Evolutionary conservation across 2,888 invertebrate species (phyloP), one percentile per base, ranked within the genome.

Genomic region (Eudemis profundana): DNA sequence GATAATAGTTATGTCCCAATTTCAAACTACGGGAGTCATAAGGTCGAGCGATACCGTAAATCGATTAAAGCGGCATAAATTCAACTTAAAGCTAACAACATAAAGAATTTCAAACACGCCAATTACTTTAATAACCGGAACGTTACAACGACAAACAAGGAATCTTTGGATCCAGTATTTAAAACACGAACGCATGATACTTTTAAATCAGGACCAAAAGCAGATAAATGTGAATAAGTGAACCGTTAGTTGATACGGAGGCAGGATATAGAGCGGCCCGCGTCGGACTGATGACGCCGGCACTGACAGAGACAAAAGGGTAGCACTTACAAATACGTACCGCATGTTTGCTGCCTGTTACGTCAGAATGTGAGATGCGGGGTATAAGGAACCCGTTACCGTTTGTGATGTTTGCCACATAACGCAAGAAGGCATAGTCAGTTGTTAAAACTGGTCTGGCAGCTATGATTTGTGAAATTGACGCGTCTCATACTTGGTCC

Each of bases 311-410:
- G 72, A 78, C 74, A 67, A 68, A 70, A 68, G 70, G 69, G 72
- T 73, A 75, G 74, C 74, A 72, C 74, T 74, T 75, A 77, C 74
- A 70, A 72, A 75, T 74, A 71, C 65, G 63, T 21, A 36, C 38
- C 12, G 27, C 51, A 51, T 51, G 36, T 47, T 23, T 46, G 19
- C 21, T 33, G 59, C 59, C 51, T 53, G 53, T 60, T 60, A 65
- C 38, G 60, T 60, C 44, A 47, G 59, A 51, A 65, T 60, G 29
- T 53, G 53, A 36, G 19, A 65, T 51, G 44, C 36, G 29, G 15
- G n/a, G 44, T 36, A 5, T 27, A 57, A 57, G 42, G 36, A 33
- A 44, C 47, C 38, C 40, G 33, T 40, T 33, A 46, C 27, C 17
- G 36, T 50, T 57, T 19, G 29, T 36, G 29, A 50, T 10, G 19